Conservation (phyloP, 2,113 vertebrate species). For the Speoplatyrhinus poulsoni region DNA sequence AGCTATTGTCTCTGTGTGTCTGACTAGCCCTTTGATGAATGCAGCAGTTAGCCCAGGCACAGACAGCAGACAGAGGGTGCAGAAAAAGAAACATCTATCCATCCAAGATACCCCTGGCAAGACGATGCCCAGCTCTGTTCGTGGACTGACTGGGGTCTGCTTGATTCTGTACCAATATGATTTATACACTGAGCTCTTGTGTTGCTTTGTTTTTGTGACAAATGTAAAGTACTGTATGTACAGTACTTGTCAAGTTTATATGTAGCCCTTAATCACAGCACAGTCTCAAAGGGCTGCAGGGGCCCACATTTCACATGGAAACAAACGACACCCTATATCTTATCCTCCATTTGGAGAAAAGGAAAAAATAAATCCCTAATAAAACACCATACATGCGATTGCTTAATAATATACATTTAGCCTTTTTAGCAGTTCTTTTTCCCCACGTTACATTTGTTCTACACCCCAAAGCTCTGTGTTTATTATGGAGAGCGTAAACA, state of each 20-base stretch:
- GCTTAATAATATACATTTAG: no score
- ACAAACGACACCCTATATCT: no score
- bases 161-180: no score
- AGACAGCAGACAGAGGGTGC: slow-evolving; percentile 53
- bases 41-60: slow-evolving; percentile 65
- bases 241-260: neutral
- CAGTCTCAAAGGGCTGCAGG: no score
- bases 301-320: no score
- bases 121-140: slow-evolving; percentile 28
- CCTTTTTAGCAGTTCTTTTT: no score
- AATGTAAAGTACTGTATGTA: neutral
- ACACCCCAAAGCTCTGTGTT: slow-evolving; percentile 45
- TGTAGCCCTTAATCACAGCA: no score
- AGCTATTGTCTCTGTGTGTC: slow-evolving; percentile 70
- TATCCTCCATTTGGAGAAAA: no score
- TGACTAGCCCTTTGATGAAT: slow-evolving; percentile 70
- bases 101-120: slow-evolving; percentile 24
- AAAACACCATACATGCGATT: no score
- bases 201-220: neutral
- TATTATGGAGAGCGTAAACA: slow-evolving; percentile 43
- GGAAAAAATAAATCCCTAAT: no score
- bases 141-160: slow-evolving; percentile 9
- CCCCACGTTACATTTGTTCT: no score
- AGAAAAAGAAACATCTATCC: slow-evolving; percentile 49
- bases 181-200: no score